Conservation (phyloP, 2,797 vertebrate species). For the Clarias pachynema region DNA sequence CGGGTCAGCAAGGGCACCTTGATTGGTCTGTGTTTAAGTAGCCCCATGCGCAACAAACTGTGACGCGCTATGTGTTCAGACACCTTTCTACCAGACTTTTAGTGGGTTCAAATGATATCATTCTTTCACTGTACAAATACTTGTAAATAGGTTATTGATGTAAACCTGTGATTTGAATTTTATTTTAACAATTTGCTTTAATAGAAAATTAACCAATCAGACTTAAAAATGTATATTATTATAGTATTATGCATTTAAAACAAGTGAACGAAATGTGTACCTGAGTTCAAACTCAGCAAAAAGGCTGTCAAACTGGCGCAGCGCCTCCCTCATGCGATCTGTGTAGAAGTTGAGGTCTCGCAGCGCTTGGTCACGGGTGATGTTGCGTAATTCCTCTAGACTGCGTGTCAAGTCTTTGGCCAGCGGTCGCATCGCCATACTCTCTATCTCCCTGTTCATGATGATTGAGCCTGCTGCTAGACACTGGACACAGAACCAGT, state of each 20-base stretch:
- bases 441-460: slow-evolving; percentile 99
- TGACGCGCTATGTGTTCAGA: too few relatives aligned
- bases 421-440: slow-evolving; percentile 95
- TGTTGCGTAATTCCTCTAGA: slow-evolving; percentile 91
- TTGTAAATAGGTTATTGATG: background rate
- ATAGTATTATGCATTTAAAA: background rate
- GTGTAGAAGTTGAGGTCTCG: slow-evolving; percentile 93
- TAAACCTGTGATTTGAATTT: background rate
- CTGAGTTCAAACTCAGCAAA: slow-evolving; percentile 98
- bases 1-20: too few relatives aligned
- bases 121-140: background rate
- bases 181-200: background rate
- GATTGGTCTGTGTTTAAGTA: too few relatives aligned
- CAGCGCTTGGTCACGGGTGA: slow-evolving; percentile 94
- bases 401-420: slow-evolving; percentile 94
- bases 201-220: background rate
- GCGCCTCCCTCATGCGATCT: slow-evolving; percentile 90
- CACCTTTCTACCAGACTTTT: too few relatives aligned
- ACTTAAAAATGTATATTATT: background rate
- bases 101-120: background rate
- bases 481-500: slow-evolving; percentile 75
- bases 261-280: slow-evolving; percentile 63
- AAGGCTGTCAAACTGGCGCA: slow-evolving; percentile 91
- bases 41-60: too few relatives aligned
- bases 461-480: slow-evolving; percentile 97